Evolutionary conservation across 1,140 invertebrate species (phyloP), one percentile per base, ranked within the genome.

Genomic region (Kradibia gibbosae): DNA sequence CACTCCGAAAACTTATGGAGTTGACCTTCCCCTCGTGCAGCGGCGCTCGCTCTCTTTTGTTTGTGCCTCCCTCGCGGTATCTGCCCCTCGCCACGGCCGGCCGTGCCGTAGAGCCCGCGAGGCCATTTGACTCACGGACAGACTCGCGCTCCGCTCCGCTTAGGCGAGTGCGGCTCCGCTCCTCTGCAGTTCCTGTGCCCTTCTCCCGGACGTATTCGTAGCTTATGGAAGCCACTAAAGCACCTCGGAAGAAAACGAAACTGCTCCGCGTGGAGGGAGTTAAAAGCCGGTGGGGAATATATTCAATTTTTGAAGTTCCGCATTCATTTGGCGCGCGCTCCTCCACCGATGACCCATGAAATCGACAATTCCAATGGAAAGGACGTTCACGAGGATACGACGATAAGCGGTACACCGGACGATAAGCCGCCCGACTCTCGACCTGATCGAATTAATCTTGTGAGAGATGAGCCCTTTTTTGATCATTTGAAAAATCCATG

Each of bases 151-250:
- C n/a, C 28, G 0, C 45, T 62, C 17, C 70, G n/a, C 25, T 17
- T 50, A 74, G 10, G 10, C 53, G 36, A 0, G 34, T 20, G 22
- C 31, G 5, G n/a, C 13, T 34, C 28, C 36, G n/a, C 4, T 3
- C 22, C 15, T 20, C 39, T 34, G 25, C 28, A 4, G 5, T 22
- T 28, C 53, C 53, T 57, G 28, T 53, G 7, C n/a, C 48, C 42
- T 70, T 0, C 25, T 50, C 55, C 31, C 75, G 72, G 55, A 72
- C 74, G 74, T 78, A 78, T 77, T 82, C 74, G 74, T 53, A 67
- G 65, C 74, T 82, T 82, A 82, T 82, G 77, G 76, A 73, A 83
- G 82, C 77, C 60, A 83, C 45, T 79, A 76, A 83, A 79, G 42
- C 77, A 28, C 48, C 60, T 75, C 60, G 22, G 42, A 71, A 67